Evolutionary conservation across 1,140 invertebrate species (phyloP), one percentile per base, ranked within the genome.

Genomic region (Pseudobourletiella spinata): DNA sequence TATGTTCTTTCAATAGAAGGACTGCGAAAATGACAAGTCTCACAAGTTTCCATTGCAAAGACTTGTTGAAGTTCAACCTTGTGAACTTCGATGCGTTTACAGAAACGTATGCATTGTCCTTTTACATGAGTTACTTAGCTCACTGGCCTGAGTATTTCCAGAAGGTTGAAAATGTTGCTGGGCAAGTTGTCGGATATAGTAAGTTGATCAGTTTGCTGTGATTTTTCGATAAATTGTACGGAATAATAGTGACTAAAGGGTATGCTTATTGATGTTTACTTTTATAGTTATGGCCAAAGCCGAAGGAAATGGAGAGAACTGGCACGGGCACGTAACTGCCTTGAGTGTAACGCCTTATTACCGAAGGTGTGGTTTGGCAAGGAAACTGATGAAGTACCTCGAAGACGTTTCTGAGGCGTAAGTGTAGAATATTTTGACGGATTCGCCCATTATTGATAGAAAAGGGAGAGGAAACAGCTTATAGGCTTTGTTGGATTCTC

Each of bases 61-160:
- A 98, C 79, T 83, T 98, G 75, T 90, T 97, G 72, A 90, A 86
- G 78, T 96, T 95, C 76, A 97, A 97, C 76, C 93, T 90, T 73
- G 91, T 96, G 35, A 98, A 98, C 79, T 80, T 98, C 72, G 95
- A 98, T 79, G 89, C 92, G 8, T 79, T 97, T 18, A 98, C 95
- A 18, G 95, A 98, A 80, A 98, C 95, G 46, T 99, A 98, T 83
- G 95, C 92, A 2, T 77, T 98, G 50, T 87, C 90, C 1, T 99
- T 99, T 79, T 99, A 99, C 72, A 89, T 97, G 76, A 92, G 95
- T 74, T 99, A 98, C 78, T 78, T 98, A 70, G 91, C 93, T 4
- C 91, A 95, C 75, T 98, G 95, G 94, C 95, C 95, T n/a, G 95
- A 98, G 78, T 98, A 96, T 77, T 97, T 98, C 76, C 91, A 95